Conservation (phyloP, 2,113 vertebrate genomes). For the Xenopus laevis region DNA sequence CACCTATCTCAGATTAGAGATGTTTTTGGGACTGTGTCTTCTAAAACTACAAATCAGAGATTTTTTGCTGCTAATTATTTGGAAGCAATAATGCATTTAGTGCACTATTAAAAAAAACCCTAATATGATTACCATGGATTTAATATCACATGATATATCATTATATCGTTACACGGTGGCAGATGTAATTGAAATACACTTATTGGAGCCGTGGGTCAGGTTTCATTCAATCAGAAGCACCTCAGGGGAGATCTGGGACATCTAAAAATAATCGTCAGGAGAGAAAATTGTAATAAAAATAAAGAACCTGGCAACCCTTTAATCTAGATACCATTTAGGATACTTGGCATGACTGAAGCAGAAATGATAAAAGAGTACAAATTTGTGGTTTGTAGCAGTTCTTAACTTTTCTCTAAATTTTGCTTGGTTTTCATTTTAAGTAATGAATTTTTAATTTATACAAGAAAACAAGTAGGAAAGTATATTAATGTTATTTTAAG, state of each 20-base stretch:
- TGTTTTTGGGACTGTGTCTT: background rate
- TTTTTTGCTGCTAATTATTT: slow-evolving; percentile 78
- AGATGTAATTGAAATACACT: slow-evolving; percentile 99
- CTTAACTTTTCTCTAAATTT: too few relatives aligned
- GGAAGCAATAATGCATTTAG: slow-evolving; percentile 79
- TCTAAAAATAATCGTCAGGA: slow-evolving; percentile 58
- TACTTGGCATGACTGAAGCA: too few relatives aligned
- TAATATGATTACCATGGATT: slow-evolving; percentile 94
- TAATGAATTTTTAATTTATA: too few relatives aligned
- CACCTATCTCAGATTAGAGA: background rate
- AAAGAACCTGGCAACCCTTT: slow-evolving; percentile 58
- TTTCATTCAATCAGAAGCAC: slow-evolving; percentile 89
- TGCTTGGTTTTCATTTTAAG: too few relatives aligned
- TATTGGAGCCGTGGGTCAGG: slow-evolving; percentile 88
- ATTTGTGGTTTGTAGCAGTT: too few relatives aligned
- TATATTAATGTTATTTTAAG: too few relatives aligned
- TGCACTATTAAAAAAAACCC: slow-evolving; percentile 77
- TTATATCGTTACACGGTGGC: slow-evolving; percentile 92
- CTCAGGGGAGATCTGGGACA: slow-evolving; percentile 63
- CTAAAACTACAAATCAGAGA: slow-evolving; percentile 17
- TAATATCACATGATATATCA: slow-evolving; percentile 99
- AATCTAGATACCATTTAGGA: background rate
- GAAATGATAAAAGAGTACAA: too few relatives aligned
- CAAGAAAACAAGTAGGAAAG: too few relatives aligned
- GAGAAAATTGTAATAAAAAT: slow-evolving; percentile 71